Evolutionary conservation across 1,140 invertebrate species (phyloP), one percentile per base, ranked within the genome.

Genomic region (Aradophagus sp.): DNA sequence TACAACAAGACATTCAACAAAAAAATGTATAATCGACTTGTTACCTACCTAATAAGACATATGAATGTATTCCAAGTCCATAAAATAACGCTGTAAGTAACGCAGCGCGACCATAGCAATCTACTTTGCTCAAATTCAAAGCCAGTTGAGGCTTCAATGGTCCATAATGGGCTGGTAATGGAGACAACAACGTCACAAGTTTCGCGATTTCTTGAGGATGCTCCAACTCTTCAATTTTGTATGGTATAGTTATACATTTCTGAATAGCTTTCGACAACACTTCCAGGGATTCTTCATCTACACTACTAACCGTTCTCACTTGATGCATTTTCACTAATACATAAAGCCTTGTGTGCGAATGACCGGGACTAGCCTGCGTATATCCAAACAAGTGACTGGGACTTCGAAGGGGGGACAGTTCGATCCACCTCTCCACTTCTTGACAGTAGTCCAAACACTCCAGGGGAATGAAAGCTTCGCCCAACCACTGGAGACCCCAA

Each of bases 401-500:
- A 72, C 81, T 85, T 12, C 59, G 76, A 1, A 84, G 47, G 5
- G 81, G 67, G 1, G 80, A 84, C 1, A 86, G 26, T 1, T 72
- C 74, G 12, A 86, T 73, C 84, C 84, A 86, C n/a, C 81, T 68
- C 53, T 86, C 84, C 1, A 86, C 70, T 34, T 85, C 81, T 27
- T 85, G 81, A 52, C 83, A 79, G 63, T 80, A 78, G 5, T 76
- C 58, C 10, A 82, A 63, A 56, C 73, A 75, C 39, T 85, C 84
- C 3, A 85, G 26, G 3, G 84, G 82, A 15, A 86, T 77, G 5
- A 66, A 69, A 0, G 81, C 68, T 44, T 85, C 83, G 0, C 84
- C 84, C 1, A 86, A 61, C 84, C 84, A 86, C 14, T 86, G 84
- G 3, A 78, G 61, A 26, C 84, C 84, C 83, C 84, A 86, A 2